Percentiles rank a stretch among this genome's conserved stretches.
Conservation (phyloP, 92 coral and sea anemone species). For the Desmophyllum pertusum region DNA sequence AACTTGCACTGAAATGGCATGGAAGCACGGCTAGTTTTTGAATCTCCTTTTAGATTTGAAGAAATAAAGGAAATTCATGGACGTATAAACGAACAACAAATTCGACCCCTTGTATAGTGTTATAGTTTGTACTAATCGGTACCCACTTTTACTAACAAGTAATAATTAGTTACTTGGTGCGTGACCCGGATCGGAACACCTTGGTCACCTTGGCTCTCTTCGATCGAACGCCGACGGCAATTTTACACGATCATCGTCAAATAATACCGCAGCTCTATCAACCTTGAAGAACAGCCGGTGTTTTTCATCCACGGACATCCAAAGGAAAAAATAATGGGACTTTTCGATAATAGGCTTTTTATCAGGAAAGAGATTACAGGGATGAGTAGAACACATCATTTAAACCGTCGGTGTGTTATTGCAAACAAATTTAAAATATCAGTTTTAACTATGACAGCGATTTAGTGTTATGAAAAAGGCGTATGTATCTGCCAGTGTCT, state of each 20-base stretch:
- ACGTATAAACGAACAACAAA: neutral
- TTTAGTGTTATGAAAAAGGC: neutral
- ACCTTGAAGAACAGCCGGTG: conserved; percentile 29
- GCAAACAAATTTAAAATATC: neutral
- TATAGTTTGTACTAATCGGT: neutral
- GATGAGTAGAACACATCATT: neutral
- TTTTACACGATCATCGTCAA: conserved; percentile 30
- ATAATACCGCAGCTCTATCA: conserved; percentile 39
- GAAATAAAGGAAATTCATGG: neutral
- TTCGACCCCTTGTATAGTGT: neutral
- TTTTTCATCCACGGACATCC: neutral
- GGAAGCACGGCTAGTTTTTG: neutral
- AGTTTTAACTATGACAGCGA: neutral
- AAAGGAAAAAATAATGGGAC: neutral
- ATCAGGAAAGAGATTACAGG: conserved; percentile 8
- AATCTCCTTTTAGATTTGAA: neutral
- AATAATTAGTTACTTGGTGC: conserved; percentile 20
- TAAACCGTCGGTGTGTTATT: neutral
- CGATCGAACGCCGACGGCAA: conserved; percentile 10
- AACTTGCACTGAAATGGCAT: neutral
- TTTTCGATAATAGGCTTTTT: neutral
- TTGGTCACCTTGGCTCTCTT: conserved; percentile 25
- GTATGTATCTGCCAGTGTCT: neutral
- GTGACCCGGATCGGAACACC: conserved; percentile 12
- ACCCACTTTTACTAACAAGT: neutral